Conservation (phyloP, 2,888 invertebrate species). For the Caenorhabditis macrosperma region DNA sequence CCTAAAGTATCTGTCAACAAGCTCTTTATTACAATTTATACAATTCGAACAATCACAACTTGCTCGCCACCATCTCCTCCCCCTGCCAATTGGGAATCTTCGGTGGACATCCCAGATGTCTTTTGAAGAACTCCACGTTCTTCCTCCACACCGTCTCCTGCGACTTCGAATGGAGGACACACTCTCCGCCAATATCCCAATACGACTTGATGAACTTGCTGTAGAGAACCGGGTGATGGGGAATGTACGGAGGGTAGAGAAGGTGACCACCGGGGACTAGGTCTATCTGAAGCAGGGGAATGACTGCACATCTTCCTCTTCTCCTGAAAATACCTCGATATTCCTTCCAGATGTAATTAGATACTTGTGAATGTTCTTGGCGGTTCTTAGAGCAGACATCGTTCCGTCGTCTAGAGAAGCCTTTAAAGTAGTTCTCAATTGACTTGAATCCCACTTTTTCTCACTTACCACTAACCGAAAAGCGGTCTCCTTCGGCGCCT, state of each 20-base stretch:
- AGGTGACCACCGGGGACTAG: slow-evolving; percentile 39
- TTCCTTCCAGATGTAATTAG: neutral
- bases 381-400: neutral
- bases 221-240: slow-evolving; percentile 27
- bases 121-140: slow-evolving; percentile 50
- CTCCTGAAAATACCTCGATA: neutral
- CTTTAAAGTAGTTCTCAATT: neutral
- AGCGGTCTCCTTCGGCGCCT: neutral
- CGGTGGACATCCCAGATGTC: slow-evolving; percentile 29
- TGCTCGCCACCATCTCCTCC: neutral
- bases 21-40: too few species aligned
- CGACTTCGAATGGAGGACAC: slow-evolving; percentile 40
- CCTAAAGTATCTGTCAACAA: too few species aligned
- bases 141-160: slow-evolving; percentile 50
- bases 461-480: neutral
- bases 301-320: neutral
- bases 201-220: slow-evolving; percentile 43
- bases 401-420: neutral
- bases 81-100: slow-evolving; percentile 47
- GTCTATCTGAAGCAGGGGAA: slow-evolving; percentile 11
- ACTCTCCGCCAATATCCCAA: slow-evolving; percentile 53
- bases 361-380: neutral
- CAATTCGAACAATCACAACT: too few species aligned
- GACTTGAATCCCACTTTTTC: neutral
- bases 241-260: slow-evolving; percentile 55